A percentile compares a stretch with the other conserved stretches of the same genome.
Conservation (phyloP, 2,888 invertebrate genomes). For the Trissolcus brochymenae region DNA sequence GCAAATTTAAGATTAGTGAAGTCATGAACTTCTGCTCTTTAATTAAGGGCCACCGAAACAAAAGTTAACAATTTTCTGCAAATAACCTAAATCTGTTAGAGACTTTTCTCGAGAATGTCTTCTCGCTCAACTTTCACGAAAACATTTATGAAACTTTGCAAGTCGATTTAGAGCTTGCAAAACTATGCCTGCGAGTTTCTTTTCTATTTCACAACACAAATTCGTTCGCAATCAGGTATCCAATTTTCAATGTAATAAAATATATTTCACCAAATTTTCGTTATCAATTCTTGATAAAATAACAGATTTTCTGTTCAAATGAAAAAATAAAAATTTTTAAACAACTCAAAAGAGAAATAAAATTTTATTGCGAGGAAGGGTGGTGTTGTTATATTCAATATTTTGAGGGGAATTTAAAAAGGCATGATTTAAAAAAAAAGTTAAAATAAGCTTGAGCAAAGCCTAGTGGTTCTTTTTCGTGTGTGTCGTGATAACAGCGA, state of each 20-base stretch:
- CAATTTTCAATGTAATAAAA: too few species aligned
- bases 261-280: too few species aligned
- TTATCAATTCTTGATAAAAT: too few species aligned
- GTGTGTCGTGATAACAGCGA: slow-evolving; percentile 36
- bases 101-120: slow-evolving; percentile 3
- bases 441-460: slow-evolving; percentile 21
- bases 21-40: slow-evolving; percentile 12
- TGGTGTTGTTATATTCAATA: slow-evolving; percentile 23
- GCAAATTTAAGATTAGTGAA: slow-evolving; percentile 31
- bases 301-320: too few species aligned
- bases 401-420: slow-evolving; percentile 25
- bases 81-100: slow-evolving; percentile 16
- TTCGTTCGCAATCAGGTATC: background rate
- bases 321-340: background rate
- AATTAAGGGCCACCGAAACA: slow-evolving; percentile 13
- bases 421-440: slow-evolving; percentile 22
- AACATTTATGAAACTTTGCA: too few species aligned
- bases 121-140: too few species aligned
- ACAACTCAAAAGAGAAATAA: background rate
- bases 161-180: too few species aligned
- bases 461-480: slow-evolving; percentile 33
- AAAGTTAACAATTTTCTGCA: slow-evolving; percentile 28
- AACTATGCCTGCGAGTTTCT: background rate
- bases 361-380: background rate
- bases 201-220: background rate